Percentiles rank a stretch among this genome's conserved stretches.
phyloP scores from a whole-genome alignment of 2,113 vertebrate genomes.

The Mionectes macconnelli region DNA sequence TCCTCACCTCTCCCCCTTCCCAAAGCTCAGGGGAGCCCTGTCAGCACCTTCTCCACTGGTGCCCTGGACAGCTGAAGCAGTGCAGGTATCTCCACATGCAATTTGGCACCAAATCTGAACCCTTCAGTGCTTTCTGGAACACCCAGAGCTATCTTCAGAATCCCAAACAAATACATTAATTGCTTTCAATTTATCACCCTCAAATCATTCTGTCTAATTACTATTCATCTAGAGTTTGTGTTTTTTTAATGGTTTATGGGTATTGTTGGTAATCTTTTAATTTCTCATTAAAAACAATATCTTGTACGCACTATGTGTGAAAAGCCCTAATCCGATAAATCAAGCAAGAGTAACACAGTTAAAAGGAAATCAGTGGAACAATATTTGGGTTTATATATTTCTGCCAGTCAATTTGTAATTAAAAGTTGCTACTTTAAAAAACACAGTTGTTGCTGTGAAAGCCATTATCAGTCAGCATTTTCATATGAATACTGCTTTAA shows the following conservation, averaged over 20 bases:
- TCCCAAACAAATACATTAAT: slow-evolving; percentile 76
- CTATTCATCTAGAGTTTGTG: slow-evolving; percentile 75
- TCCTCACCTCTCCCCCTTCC: not conserved
- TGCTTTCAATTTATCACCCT: slow-evolving; percentile 76
- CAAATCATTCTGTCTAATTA: slow-evolving; percentile 75
- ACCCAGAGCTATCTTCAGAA: slow-evolving; percentile 65
- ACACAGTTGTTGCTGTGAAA: slow-evolving; percentile 88
- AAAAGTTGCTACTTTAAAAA: slow-evolving; percentile 87
- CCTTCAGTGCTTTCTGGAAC: slow-evolving; percentile 54
- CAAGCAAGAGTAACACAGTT: slow-evolving; percentile 74
- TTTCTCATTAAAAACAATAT: slow-evolving; percentile 80
- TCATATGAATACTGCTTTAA: slow-evolving; percentile 93
- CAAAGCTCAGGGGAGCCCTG: not conserved
- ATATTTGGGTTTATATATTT: slow-evolving; percentile 79
- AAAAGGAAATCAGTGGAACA: slow-evolving; percentile 76
- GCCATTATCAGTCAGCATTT: slow-evolving; percentile 92
- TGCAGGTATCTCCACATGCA: not conserved
- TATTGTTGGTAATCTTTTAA: slow-evolving; percentile 80
- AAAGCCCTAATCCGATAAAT: slow-evolving; percentile 78
- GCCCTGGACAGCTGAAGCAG: not conserved
- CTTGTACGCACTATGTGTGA: slow-evolving; percentile 67
- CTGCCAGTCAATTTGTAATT: slow-evolving; percentile 87
- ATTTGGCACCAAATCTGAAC: not conserved
- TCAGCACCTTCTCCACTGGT: not conserved
- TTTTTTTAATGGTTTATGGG: slow-evolving; percentile 74